Base-by-base conservation (phyloP, 2,113 vertebrate species). In the Cranoglanis bouderius region DNA sequence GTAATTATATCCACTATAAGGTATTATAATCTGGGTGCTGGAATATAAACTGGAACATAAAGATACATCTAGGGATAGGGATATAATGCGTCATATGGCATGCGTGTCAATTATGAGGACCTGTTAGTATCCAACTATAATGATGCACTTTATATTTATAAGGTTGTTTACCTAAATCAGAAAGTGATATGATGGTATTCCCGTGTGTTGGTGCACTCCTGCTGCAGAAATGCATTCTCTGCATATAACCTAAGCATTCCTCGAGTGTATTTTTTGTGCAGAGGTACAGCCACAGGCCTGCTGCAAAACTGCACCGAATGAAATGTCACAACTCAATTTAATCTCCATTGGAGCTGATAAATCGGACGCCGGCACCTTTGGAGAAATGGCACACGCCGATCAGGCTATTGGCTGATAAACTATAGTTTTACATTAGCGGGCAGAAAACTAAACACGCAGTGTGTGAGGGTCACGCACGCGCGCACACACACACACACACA, bases 321-420 rank as follows among this genome's bases (percentile, higher is more conserved):
- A 91, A 92, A 92, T 92, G 89, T 91, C 92, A 92, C 40, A 82
- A 90, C 90, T 91, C 90, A 89, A 89, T 93, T 88, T 90, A 90
- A 91, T 92, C 90, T 87, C 85, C 90, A 88, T 63, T 77, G 67
- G 77, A 88, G 90, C 81, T 87, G 86, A 91, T 86, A 91, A 90
- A 93, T 90, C 85, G 78, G 75, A 85, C 40, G 21, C 57, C 46
- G 89, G 86, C 89, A 92, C 91, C 88, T 92, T 89, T 88, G 88
- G 86, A 84, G 88, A 88, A 91, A 92, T 88, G 87, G 90, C 88
- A 90, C 83, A 21, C 29, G 51, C 72, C 85, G 70, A 65, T 18
- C 29, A 32, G 51, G 43, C 70, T 78, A 40, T 24, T 80, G 51
- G 78, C 81, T 85, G 80, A 81, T 78, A 65, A 82, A 87, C 85